Evolutionary conservation across 2,113 vertebrate genomes (phyloP).

Genomic region (Callocephalon fimbriatum): DNA sequence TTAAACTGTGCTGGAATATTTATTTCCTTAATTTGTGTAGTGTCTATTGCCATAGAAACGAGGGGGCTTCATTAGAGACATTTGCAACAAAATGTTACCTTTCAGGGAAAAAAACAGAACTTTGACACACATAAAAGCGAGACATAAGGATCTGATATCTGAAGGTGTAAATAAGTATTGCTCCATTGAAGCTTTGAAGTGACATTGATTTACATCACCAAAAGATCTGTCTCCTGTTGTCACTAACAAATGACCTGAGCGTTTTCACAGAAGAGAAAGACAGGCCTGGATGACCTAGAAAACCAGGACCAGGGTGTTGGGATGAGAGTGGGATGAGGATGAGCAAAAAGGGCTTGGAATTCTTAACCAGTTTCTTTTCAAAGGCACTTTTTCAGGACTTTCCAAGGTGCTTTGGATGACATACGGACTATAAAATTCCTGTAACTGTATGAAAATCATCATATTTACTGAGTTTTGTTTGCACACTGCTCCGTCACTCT

Average conservation of each 20-base stretch:
- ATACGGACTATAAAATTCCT: fast-evolving
- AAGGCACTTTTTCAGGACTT: not conserved
- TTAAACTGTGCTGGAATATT: constrained; percentile 10
- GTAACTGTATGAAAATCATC: not conserved
- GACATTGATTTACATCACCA: constrained; percentile 65
- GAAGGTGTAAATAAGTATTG: constrained; percentile 48
- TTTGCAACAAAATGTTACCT: constrained; percentile 33
- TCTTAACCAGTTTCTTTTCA: not conserved
- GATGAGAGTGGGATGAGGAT: not conserved
- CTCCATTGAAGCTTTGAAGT: constrained; percentile 51
- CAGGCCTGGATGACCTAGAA: constrained; percentile 18
- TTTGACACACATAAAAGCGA: constrained; percentile 8
- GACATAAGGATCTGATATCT: not conserved
- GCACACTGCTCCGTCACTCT: not conserved
- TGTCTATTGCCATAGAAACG: not conserved
- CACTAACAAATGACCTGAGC: constrained; percentile 45
- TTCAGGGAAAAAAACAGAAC: not conserved
- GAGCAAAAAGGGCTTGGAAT: not conserved
- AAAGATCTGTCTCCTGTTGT: constrained; percentile 41
- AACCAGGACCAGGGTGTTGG: not conserved
- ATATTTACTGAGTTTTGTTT: fast-evolving
- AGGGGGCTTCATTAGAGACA: constrained; percentile 26
- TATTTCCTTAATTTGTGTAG: constrained; percentile 27
- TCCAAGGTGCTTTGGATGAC: not conserved
- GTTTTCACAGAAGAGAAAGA: not conserved